Evolutionary conservation across 2,888 invertebrate species (phyloP), one percentile per base, ranked within the genome.

Genomic region (Pollenia griseotomentosa): DNA sequence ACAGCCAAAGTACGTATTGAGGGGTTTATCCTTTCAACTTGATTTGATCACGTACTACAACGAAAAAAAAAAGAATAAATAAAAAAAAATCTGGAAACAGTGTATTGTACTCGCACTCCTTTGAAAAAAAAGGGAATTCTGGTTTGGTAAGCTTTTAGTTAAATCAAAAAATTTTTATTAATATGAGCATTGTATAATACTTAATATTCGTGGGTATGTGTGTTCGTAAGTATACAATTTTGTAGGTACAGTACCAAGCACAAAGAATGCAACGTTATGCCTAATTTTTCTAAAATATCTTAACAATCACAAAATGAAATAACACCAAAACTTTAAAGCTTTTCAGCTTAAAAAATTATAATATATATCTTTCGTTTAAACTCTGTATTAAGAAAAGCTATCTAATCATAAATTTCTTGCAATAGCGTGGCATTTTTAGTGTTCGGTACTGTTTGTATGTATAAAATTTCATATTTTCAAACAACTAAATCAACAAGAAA

Each of bases 11-110:
- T 59, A 53, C 63, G 55, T 80, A 88, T 73, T 81, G 83, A 78
- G 70, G 83, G 66, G 73, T 68, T 87, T 88, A 89, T 88, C 92
- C 93, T 93, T 93, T 93, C 92, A 93, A 93, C 91, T 93, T 93
- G 93, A 93, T 93, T 93, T 93, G 93, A 93, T 93, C 93, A 93
- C 93, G 93, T 93, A 93, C 93, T 89, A 53, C 68, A 55, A 83
- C n/a, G 19, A 44, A 19, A 74, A 74, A 42, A 16, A 14, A 48
- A 33, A 68, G 61, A 71, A 77, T 44, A 80, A 75, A 48, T n/a
- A 55, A 61, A 65, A 79, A 66, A 63, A 78, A 84, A 84, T 82
- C 68, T 68, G 55, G 11, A 71, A 65, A 59, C 73, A 14, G 12
- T 16, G 0, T 16, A 42, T 59, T 59, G n/a, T 55, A 65, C 6